phyloP scores from a whole-genome alignment of 2,797 vertebrate genomes.

The Orientallactaga sibirica region DNA sequence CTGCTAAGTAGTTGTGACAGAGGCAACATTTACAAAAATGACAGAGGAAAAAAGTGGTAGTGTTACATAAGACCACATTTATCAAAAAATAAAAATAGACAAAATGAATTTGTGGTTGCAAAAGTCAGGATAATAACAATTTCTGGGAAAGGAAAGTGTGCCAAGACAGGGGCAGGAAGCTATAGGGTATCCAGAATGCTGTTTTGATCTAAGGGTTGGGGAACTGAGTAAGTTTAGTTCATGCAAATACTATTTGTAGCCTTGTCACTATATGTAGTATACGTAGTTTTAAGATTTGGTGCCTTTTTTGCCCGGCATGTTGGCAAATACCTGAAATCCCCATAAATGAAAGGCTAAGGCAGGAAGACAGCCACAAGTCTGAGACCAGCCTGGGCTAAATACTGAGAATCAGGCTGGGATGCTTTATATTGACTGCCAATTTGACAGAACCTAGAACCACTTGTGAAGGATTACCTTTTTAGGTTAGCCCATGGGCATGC shows the following conservation, averaged over 20 bases:
- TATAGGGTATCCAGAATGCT: neutral
- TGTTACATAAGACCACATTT: constrained; percentile 2
- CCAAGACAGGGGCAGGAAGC: neutral
- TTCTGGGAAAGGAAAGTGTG: neutral
- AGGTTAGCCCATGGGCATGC: too few species aligned
- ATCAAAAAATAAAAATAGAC: constrained; percentile 25
- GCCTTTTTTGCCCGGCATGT: neutral
- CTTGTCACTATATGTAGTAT: neutral
- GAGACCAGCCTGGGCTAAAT: too few species aligned
- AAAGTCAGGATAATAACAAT: neutral
- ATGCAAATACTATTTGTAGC: constrained; percentile 38
- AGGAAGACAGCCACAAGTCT: neutral
- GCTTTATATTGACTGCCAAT: too few species aligned
- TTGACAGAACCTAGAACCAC: too few species aligned
- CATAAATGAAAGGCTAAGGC: neutral
- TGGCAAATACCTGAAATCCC: neutral
- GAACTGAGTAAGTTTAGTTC: neutral
- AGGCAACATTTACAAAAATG: constrained; percentile 36
- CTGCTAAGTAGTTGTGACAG: neutral
- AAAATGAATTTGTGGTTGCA: constrained; percentile 47
- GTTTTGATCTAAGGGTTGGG: neutral
- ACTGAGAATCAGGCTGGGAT: too few species aligned
- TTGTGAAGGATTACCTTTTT: too few species aligned
- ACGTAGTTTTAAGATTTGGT: constrained; percentile 49
- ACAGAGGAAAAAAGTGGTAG: neutral